These are phyloP conservation scores for Metopolophium dirhodum DNA, from an alignment of 1,140 invertebrate genomes.

Conservation along the genomic window DNA sequence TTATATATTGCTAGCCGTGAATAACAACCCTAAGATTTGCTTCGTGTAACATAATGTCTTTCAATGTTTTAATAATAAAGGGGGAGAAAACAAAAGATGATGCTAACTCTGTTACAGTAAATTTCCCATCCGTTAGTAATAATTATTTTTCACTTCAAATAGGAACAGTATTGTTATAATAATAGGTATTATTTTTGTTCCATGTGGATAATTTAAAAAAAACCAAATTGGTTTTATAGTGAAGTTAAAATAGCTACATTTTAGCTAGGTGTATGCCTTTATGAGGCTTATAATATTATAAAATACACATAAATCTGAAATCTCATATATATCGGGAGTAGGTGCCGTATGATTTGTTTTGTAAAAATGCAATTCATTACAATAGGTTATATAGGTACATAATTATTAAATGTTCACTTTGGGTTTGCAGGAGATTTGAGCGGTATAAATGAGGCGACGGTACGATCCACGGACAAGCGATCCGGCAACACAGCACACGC, in stretches of 20 bases:
- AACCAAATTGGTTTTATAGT: not conserved
- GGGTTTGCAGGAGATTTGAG: not conserved
- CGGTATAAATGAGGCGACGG: conserved; percentile 32
- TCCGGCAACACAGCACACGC: not conserved
- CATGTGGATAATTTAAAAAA: not conserved
- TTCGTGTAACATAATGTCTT: not conserved
- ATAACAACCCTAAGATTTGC: not conserved
- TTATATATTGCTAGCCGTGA: not conserved
- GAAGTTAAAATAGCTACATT: not conserved
- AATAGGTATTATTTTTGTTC: not conserved
- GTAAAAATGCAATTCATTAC: not conserved
- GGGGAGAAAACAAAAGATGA: conserved; percentile 9
- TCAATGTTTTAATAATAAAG: not conserved
- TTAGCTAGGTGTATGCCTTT: not conserved
- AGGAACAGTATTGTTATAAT: not conserved
- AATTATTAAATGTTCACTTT: not conserved
- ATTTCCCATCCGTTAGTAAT: conserved; percentile 13
- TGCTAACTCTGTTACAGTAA: not conserved
- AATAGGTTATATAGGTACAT: not conserved
- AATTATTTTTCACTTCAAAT: not conserved
- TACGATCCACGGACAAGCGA: conserved; percentile 15
- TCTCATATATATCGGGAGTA: not conserved
- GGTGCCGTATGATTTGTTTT: not conserved
- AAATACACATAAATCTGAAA: not conserved
- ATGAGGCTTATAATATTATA: too few relatives aligned